phyloP scores from a whole-genome alignment of 2,113 vertebrate species.

The Phaethornis superciliosus region DNA sequence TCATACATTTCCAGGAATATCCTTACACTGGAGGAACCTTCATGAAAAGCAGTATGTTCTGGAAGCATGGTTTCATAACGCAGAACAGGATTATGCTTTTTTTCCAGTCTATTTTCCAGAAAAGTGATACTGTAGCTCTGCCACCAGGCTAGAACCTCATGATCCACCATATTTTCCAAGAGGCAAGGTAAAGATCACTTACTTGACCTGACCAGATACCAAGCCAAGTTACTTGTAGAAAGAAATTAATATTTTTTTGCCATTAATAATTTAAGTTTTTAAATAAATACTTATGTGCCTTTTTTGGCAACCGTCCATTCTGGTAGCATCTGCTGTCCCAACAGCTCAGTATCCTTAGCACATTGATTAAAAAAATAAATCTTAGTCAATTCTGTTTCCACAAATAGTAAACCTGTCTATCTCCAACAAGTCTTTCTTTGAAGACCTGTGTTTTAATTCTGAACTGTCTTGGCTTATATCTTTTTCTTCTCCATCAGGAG shows the following conservation, averaged over 20 bases:
- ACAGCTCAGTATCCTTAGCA: slow-evolving; percentile 63
- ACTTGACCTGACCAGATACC: slow-evolving; percentile 49
- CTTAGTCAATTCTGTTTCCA: slow-evolving; percentile 94
- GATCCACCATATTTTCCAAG: slow-evolving; percentile 26
- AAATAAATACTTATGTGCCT: slow-evolving; percentile 87
- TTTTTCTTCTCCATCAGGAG: slow-evolving; percentile 89
- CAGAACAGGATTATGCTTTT: background rate
- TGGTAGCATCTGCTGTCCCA: slow-evolving; percentile 43
- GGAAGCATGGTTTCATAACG: slow-evolving; percentile 36
- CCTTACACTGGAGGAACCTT: slow-evolving; percentile 37
- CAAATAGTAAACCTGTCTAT: slow-evolving; percentile 98
- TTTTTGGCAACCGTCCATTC: slow-evolving; percentile 68
- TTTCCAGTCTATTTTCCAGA: slow-evolving; percentile 4
- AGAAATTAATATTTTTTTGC: slow-evolving; percentile 72
- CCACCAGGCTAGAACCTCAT: background rate
- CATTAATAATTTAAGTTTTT: slow-evolving; percentile 86
- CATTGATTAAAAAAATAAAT: background rate
- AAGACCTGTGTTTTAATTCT: slow-evolving; percentile 84
- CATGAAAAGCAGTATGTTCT: background rate
- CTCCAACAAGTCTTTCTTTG: slow-evolving; percentile 92
- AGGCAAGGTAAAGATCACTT: slow-evolving; percentile 46
- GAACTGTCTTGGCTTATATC: slow-evolving; percentile 75
- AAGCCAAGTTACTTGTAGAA: slow-evolving; percentile 62
- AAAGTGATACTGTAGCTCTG: slow-evolving; percentile 10
- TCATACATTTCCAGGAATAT: slow-evolving; percentile 50